Evolutionary conservation across 2,888 invertebrate species (phyloP).

Genomic region (Caenorhabditis angaria): DNA sequence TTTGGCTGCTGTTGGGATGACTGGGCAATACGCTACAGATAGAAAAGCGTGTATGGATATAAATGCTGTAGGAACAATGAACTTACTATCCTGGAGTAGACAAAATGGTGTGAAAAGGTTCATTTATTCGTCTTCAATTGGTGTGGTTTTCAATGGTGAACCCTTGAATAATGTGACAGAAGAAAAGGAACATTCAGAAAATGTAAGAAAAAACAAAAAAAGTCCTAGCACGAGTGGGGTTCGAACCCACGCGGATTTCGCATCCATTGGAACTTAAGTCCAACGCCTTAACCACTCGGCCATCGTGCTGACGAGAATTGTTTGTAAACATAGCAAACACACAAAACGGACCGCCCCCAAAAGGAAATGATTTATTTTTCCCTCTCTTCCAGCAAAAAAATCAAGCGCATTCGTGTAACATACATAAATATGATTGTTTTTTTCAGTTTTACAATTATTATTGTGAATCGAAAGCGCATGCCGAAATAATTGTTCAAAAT

Average conservation of each 20-base stretch:
- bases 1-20: constrained; percentile 43
- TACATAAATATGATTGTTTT: no score
- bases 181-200: constrained; percentile 4
- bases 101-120: constrained; percentile 19
- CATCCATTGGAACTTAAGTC: constrained; percentile 77
- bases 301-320: constrained; percentile 67
- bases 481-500: constrained; percentile 22
- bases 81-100: constrained; percentile 15
- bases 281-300: constrained; percentile 79
- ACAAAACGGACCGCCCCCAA: no score
- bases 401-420: no score
- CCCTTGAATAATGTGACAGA: constrained; percentile 18
- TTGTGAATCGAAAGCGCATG: constrained; percentile 35
- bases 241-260: constrained; percentile 60
- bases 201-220: no score
- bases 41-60: constrained; percentile 23
- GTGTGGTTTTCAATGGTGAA: constrained; percentile 22
- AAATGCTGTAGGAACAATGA: constrained; percentile 25
- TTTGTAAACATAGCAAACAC: no score
- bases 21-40: constrained; percentile 23
- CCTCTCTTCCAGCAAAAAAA: no score
- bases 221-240: constrained; percentile 55
- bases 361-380: no score
- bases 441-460: constrained; percentile 33
- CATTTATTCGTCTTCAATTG: constrained; percentile 31